Percentiles rank a stretch among this genome's conserved stretches.
Conservation (phyloP, 2,113 vertebrate species). For the Chelonoidis abingdonii region DNA sequence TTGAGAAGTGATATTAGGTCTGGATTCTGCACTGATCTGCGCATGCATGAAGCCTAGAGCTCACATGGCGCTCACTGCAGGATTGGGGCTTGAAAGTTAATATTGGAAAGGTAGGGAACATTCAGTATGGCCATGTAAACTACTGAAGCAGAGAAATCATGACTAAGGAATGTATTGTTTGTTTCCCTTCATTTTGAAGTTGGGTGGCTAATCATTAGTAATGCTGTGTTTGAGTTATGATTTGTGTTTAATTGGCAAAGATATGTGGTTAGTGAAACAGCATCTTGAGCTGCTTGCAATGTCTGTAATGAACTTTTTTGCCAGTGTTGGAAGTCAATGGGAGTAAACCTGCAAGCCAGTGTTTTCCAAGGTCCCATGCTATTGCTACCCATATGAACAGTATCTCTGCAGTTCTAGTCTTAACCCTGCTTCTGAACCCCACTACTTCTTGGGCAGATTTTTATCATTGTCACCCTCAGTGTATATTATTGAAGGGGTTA, state of each 20-base stretch:
- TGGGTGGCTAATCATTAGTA: background rate
- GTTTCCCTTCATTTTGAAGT: background rate
- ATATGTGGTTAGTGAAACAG: background rate
- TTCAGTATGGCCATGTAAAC: background rate
- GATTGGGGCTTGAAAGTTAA: background rate
- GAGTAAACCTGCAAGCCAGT: background rate
- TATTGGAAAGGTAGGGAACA: background rate
- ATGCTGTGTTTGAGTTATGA: background rate
- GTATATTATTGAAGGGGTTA: background rate
- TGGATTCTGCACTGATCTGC: background rate
- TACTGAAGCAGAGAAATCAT: conserved; percentile 1
- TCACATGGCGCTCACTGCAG: background rate
- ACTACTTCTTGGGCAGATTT: background rate
- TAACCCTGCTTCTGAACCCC: background rate
- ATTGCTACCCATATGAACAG: background rate
- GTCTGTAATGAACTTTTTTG: conserved; percentile 18
- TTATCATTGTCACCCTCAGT: background rate
- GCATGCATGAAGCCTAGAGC: background rate
- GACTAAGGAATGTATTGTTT: background rate
- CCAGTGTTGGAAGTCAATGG: background rate
- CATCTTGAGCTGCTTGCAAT: background rate
- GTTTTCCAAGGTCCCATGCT: background rate
- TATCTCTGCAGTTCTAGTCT: background rate
- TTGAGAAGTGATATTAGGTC: background rate
- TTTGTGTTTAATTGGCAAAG: background rate